These are phyloP conservation scores for Apamea crenata DNA, from an alignment of 2,888 invertebrate species.

Conservation along the genomic window DNA sequence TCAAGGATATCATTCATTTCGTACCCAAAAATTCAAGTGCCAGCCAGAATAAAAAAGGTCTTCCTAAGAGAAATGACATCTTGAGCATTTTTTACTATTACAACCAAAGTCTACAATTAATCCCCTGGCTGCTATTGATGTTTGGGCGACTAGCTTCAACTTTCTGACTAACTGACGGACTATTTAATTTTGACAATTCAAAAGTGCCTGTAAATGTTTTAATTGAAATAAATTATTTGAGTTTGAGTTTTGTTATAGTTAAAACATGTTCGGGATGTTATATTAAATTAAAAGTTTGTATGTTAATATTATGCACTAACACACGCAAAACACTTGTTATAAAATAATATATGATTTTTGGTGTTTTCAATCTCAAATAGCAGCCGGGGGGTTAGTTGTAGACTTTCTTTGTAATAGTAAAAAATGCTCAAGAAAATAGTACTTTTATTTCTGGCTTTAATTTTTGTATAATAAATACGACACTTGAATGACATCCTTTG, in stretches of 20 bases:
- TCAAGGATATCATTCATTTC: neutral
- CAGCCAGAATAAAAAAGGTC: too few relatives aligned
- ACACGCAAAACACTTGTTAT: too few relatives aligned
- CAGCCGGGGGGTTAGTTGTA: neutral
- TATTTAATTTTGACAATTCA: too few relatives aligned
- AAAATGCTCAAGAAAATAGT: too few relatives aligned
- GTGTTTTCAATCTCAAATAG: neutral
- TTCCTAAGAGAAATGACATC: neutral
- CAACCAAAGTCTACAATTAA: neutral
- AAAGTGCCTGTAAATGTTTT: too few relatives aligned
- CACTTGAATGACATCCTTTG: neutral
- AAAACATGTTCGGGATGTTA: neutral
- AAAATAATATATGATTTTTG: too few relatives aligned
- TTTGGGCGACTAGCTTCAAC: too few relatives aligned
- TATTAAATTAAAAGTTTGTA: neutral
- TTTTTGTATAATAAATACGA: neutral
- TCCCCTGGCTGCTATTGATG: too few relatives aligned
- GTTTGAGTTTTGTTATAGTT: too few relatives aligned
- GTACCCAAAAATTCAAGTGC: neutral
- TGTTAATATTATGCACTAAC: neutral
- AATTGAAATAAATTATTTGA: too few relatives aligned
- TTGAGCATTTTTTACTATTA: neutral
- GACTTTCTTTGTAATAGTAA: neutral
- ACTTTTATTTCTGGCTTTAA: neutral
- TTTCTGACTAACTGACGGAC: too few relatives aligned